Evolutionary conservation across 2,888 invertebrate genomes (phyloP), one percentile per base, ranked within the genome.

Genomic region (Napeogenes sylphis): DNA sequence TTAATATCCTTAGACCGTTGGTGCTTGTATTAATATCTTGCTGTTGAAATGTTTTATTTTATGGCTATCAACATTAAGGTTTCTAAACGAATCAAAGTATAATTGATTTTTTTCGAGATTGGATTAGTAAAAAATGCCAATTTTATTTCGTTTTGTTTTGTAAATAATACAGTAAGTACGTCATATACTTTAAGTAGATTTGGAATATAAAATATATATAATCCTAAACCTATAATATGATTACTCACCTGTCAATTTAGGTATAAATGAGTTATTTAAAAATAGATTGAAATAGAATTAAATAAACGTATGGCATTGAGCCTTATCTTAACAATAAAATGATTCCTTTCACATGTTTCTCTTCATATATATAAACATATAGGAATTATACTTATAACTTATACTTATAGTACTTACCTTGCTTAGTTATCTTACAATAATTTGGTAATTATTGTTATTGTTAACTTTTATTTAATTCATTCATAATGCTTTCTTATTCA

Each of bases 41-140:
- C 21, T 21, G 21, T 21, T 2, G 10, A 42, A 42, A 42, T 42
- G 12, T 42, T 3, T 35, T 35, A 21, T 42, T 42, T 42, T 42
- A 42, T 42, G 10, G 10, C 12, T 3, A 42, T 42, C 42, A 10
- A 3, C 42, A 42, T 10, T 8, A 10, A 4, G n/a, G 46, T 64
- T 72, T 68, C 56, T 54, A 62, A 71, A 71, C 71, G 65, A 14
- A 47, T 32, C 4, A 53, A 66, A 70, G 61, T 59, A 64, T 64
- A 68, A 71, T 72, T 70, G 71, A 71, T 71, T 71, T 71, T 69
- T 70, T 71, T 68, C 60, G 51, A 66, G 62, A 64, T 62, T 51
- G 63, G 57, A 68, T 68, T 65, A 59, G 61, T 66, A 57, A 65
- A 60, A 68, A 65, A 68, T 70, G 58, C 65, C 57, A 56, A 66